Conservation (phyloP, 2,888 invertebrate species). For the Rutpela maculata region DNA sequence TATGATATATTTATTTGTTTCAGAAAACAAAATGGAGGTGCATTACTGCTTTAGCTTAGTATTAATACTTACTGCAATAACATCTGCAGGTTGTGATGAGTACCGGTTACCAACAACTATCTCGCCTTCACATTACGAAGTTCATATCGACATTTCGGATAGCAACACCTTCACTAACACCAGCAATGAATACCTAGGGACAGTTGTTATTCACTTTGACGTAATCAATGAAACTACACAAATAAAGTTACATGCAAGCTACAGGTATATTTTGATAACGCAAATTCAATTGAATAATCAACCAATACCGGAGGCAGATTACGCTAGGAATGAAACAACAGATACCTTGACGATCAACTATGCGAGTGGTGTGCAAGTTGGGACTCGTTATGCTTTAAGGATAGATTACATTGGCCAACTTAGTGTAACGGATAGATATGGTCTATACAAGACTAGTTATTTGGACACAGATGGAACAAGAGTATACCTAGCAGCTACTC, state of each 20-base stretch:
- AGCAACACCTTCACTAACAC: slow-evolving; percentile 39
- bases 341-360: slow-evolving; percentile 49
- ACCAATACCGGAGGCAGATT: slow-evolving; percentile 20
- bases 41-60: not conserved
- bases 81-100: not conserved
- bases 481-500: slow-evolving; percentile 56
- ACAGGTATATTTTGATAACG: slow-evolving; percentile 49
- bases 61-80: not conserved
- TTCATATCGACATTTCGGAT: slow-evolving; percentile 45
- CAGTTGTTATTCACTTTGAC: slow-evolving; percentile 38
- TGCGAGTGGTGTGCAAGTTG: not conserved
- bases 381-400: not conserved
- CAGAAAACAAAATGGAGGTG: slow-evolving; percentile 31
- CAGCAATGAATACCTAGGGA: slow-evolving; percentile 43
- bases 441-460: slow-evolving; percentile 58
- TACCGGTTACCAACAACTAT: slow-evolving; percentile 49
- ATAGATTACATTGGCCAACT: slow-evolving; percentile 43
- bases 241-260: slow-evolving; percentile 50
- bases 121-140: slow-evolving; percentile 41
- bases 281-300: slow-evolving; percentile 7
- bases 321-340: slow-evolving; percentile 43
- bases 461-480: slow-evolving; percentile 33
- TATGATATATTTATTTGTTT: not conserved
- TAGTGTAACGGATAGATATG: slow-evolving; percentile 54
- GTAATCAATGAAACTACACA: slow-evolving; percentile 11